Evolutionary conservation across 1,140 invertebrate genomes (phyloP), one percentile per base, ranked within the genome.

Genomic region (Conus ventricosus): DNA sequence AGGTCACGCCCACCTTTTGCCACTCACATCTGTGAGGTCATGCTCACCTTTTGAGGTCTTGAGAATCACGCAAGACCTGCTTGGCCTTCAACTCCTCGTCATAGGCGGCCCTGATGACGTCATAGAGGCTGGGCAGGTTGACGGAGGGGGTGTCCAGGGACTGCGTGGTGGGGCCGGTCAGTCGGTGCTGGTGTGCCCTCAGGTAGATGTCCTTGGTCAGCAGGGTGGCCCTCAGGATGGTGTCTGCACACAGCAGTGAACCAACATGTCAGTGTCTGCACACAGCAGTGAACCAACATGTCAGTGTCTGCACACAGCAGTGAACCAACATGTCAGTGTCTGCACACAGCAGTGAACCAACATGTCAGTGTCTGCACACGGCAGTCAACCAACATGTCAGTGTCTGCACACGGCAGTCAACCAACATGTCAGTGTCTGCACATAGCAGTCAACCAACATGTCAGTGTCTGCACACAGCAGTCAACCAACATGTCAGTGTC

Each of bases 151-250:
- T 39, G 53, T 71, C 39, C 39, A 87, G 55, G 5, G 71, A 78
- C 23, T 54, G 27, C 23, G 88, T 89, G 6, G 84, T 89, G 54
- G 88, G 88, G 1, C 88, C 84, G 55, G 88, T 89, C 55, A 86
- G 67, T 39, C 87, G 54, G 27, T 85, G 25, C 80, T 88, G 87
- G 57, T 91, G 90, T 4, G 90, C 90, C 23, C 89, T 60, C 78
- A 89, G 39, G 87, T 89, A 91, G 27, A 91, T 91, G 23, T 91
- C 80, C 63, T 91, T 91, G 4, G 90, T 91, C n/a, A 91, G 88
- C 25, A 91, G 86, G 6, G 87, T 82, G 8, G 86, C 25, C 55
- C 89, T 82, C 39, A 91, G 82, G 10, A 91, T 86, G 23, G 87
- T 87, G 75, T 86, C 90, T 91, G 86, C 8, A 71, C 57, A 60